Percentiles rank a stretch among this genome's conserved stretches.
phyloP scores from a whole-genome alignment of 2,113 vertebrate genomes.

The Axis porcinus region DNA sequence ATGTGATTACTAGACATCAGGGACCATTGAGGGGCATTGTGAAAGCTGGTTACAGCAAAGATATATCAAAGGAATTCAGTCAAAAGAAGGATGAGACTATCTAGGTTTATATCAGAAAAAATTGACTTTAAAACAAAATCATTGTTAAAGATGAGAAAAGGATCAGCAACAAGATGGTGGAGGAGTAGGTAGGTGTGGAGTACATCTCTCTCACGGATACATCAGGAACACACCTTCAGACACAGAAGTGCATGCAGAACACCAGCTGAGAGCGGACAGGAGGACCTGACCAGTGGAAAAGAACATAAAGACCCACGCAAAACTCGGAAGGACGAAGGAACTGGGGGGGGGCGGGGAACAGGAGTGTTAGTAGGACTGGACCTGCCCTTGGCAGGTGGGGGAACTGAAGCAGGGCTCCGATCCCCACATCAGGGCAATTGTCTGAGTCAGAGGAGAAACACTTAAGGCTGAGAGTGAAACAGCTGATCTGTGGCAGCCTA shows the following conservation, averaged over 20 bases:
- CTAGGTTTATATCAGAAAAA: background rate
- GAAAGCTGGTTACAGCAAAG: background rate
- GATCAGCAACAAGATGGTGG: background rate
- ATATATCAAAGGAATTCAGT: background rate
- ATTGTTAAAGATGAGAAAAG: background rate
- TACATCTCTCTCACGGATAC: background rate
- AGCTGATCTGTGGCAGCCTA: background rate
- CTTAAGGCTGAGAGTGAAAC: background rate
- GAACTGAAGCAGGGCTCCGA: background rate
- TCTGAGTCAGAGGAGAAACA: background rate
- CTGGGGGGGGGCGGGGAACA: background rate
- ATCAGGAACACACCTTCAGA: background rate
- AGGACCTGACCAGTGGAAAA: background rate
- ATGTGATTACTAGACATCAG: background rate
- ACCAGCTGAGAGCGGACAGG: background rate
- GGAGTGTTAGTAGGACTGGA: background rate
- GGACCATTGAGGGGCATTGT: background rate
- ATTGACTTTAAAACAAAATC: background rate
- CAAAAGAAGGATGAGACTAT: background rate
- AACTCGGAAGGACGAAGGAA: background rate
- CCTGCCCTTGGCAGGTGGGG: background rate
- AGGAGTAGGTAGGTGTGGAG: background rate
- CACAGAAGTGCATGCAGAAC: background rate
- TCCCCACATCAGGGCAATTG: background rate
- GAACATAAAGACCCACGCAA: background rate